Evolutionary conservation across 2,113 vertebrate genomes (phyloP), one percentile per base, ranked within the genome.

Genomic region (Picathartes gymnocephalus): DNA sequence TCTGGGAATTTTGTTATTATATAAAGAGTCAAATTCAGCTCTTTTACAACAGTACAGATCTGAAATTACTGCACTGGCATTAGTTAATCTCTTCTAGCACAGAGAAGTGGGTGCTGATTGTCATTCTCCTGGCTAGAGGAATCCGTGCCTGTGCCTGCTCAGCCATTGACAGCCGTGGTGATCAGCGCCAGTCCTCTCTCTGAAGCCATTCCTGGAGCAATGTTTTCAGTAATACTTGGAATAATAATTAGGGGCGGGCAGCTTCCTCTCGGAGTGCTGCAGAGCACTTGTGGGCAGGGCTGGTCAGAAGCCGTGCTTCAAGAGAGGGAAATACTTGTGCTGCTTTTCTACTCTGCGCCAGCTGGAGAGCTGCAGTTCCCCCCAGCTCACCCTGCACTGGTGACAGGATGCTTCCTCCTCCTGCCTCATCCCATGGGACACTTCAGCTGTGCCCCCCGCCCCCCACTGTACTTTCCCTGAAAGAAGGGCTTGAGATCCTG

Each of bases 101-200:
- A 53, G 45, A 20, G 15, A 23, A 17, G 50, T 11, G 27, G 58
- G 54, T 69, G 44, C 3, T 25, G 44, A 22, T 18, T 7, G 18
- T 65, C 27, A 4, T 33, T 66, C 21, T 71, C 40, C 25, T 8
- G 6, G 57, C 70, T 48, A 62, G 53, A 82, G 60, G 53, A 56
- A 40, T 15, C 40, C 21, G 13, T 62, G 57, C 62, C 66, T n/a
- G 57, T 21, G 70, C 25, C 70, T 3, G 1, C 30, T 91, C 58
- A n/a, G 39, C 47, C 27, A 3, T 2, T n/a, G 65, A 5, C 54
- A 60, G 70, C 61, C 0, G 0, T 15, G 35, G 37, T 23, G 60
- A 5, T 13, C 15, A 45, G 54, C 66, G 18, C 58, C 80, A 25
- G 57, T 31, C 45, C 53, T 81, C 74, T 45, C 40, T 47, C 40